Evolutionary conservation across 1,140 invertebrate genomes (phyloP).

Genomic region (Neuroterus valhalla): DNA sequence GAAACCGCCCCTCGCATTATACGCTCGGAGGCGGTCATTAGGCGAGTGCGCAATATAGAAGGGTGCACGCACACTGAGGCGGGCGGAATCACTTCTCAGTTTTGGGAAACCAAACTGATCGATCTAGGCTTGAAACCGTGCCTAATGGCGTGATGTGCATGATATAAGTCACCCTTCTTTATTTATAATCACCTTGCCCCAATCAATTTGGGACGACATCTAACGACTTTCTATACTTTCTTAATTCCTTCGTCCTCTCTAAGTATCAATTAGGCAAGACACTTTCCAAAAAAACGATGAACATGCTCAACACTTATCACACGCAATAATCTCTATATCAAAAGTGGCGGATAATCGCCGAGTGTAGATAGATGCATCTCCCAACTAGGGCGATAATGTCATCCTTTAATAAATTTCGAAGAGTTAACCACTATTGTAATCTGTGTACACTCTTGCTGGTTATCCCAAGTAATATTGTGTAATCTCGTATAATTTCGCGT

Average conservation of each 20-base stretch:
- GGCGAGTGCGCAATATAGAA: slow-evolving; percentile 37
- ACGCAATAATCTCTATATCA: too few relatives aligned
- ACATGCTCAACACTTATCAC: too few relatives aligned
- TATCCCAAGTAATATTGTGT: too few relatives aligned
- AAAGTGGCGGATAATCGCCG: background rate
- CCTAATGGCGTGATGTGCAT: slow-evolving; percentile 57
- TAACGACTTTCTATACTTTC: background rate
- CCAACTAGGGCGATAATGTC: too few relatives aligned
- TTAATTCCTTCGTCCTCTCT: too few relatives aligned
- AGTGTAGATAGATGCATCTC: background rate
- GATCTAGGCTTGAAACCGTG: slow-evolving; percentile 31
- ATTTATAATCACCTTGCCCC: slow-evolving; percentile 22
- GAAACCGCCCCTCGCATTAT: slow-evolving; percentile 66
- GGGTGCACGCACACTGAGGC: slow-evolving; percentile 40
- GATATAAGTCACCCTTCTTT: slow-evolving; percentile 6
- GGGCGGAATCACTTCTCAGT: slow-evolving; percentile 31
- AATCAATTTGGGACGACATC: slow-evolving; percentile 39
- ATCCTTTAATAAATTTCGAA: too few relatives aligned
- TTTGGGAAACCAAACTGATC: slow-evolving; percentile 41
- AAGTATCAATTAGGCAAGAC: too few relatives aligned
- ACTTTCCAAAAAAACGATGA: too few relatives aligned
- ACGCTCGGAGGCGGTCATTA: slow-evolving; percentile 63
- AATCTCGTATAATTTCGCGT: too few relatives aligned
- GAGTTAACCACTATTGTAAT: too few relatives aligned
- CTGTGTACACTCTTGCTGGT: too few relatives aligned